phyloP scores from a whole-genome alignment of 2,888 invertebrate species.

The Rhorus exstirpatorius region DNA sequence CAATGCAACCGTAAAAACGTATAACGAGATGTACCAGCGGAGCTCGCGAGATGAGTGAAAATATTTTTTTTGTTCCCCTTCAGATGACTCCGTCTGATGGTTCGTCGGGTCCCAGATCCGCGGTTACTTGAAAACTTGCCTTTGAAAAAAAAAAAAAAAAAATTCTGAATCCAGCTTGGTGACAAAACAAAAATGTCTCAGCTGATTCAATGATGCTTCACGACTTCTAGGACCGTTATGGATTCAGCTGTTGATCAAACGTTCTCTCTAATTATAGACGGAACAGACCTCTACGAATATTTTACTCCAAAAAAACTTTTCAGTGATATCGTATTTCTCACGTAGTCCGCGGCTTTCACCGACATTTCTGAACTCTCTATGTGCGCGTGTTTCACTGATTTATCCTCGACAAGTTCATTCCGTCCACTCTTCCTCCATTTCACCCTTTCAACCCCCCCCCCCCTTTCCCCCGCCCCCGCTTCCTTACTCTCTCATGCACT shows the following conservation, averaged over 20 bases:
- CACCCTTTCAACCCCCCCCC: conserved; percentile 1
- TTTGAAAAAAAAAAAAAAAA: too few species aligned
- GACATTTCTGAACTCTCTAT: conserved; percentile 2
- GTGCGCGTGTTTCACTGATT: conserved; percentile 22
- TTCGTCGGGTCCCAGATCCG: neutral
- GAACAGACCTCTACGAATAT: neutral
- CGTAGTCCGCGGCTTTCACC: neutral
- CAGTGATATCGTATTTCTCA: conserved; percentile 1
- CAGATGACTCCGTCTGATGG: neutral
- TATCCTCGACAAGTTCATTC: conserved; percentile 38
- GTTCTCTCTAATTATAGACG: conserved; percentile 48
- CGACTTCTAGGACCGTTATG: neutral
- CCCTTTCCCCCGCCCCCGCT: neutral
- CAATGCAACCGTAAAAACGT: conserved; percentile 39
- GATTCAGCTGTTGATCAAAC: conserved; percentile 43
- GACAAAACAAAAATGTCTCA: neutral
- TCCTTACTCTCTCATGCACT: neutral
- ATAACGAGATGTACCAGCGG: conserved; percentile 29
- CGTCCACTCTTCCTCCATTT: neutral
- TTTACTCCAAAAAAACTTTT: conserved; percentile 1
- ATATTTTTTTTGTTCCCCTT: conserved; percentile 30
- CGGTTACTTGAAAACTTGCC: too few species aligned
- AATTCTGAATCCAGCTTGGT: neutral
- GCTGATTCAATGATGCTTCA: neutral
- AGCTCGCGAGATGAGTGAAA: conserved; percentile 25